Evolutionary conservation across 2,888 invertebrate species (phyloP).

Genomic region (Dastarcus helophoroides): DNA sequence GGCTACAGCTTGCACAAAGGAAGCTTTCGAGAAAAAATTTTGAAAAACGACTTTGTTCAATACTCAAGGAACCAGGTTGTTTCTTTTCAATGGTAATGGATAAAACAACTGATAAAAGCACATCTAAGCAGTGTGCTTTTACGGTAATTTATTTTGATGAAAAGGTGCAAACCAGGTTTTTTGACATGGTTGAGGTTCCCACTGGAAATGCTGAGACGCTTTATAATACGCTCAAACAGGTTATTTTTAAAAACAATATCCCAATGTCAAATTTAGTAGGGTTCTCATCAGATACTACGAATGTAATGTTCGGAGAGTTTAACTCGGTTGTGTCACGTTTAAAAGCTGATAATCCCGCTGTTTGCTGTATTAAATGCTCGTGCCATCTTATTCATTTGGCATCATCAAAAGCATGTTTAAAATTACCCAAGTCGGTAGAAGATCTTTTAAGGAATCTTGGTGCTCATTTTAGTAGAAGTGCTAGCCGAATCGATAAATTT

Average conservation of each 20-base stretch:
- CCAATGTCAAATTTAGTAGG: too few species aligned
- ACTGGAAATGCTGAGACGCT: too few species aligned
- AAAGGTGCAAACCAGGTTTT: conserved; percentile 13
- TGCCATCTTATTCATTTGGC: conserved; percentile 3
- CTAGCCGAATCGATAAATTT: neutral
- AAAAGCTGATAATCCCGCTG: too few species aligned
- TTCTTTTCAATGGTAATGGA: conserved; percentile 9
- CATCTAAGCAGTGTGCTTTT: conserved; percentile 13
- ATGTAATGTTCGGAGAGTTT: too few species aligned
- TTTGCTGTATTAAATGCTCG: conserved; percentile 3
- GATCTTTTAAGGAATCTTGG: conserved; percentile 1
- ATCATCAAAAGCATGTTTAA: conserved; percentile 2
- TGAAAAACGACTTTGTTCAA: too few species aligned
- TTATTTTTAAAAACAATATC: too few species aligned
- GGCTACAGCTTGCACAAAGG: too few species aligned
- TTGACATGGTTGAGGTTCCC: conserved; percentile 17
- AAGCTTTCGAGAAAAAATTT: too few species aligned
- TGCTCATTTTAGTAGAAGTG: neutral
- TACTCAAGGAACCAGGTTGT: too few species aligned
- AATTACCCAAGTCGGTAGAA: conserved; percentile 2
- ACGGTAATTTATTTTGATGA: conserved; percentile 11
- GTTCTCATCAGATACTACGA: too few species aligned
- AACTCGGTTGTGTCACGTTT: too few species aligned
- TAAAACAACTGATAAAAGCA: conserved; percentile 11
- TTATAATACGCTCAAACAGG: too few species aligned